A percentile compares a stretch with the other conserved stretches of the same genome.
phyloP scores from a whole-genome alignment of 1,140 invertebrate genomes.

The Lysiphlebus fabarum region DNA sequence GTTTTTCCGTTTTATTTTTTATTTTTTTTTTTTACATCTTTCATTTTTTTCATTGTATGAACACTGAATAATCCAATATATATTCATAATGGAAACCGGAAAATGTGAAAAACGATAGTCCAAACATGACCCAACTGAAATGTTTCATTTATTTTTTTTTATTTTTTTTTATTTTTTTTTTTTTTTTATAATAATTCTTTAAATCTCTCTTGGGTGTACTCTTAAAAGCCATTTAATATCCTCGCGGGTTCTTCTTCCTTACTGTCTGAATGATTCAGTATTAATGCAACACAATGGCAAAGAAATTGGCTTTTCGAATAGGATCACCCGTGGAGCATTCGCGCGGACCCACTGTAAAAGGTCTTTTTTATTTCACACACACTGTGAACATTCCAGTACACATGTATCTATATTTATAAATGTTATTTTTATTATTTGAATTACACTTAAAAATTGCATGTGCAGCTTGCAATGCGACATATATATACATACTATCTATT shows the following conservation, averaged over 20 bases:
- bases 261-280: constrained; percentile 45
- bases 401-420: no score
- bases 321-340: constrained; percentile 32
- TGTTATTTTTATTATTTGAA: no score
- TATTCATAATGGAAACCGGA: no score
- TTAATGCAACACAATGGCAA: constrained; percentile 45
- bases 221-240: constrained; percentile 48
- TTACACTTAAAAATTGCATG: no score
- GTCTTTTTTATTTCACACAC: constrained; percentile 18
- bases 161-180: no score
- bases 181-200: constrained; percentile 7
- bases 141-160: background rate
- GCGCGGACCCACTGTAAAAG: constrained; percentile 35
- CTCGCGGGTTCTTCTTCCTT: constrained; percentile 21
- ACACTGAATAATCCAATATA: no score
- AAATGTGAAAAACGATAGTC: background rate
- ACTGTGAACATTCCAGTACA: no score
- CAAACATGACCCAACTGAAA: background rate
- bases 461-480: no score
- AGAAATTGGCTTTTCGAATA: constrained; percentile 41
- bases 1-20: no score
- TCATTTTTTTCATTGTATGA: no score
- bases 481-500: no score
- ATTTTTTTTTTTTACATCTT: no score
- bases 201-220: constrained; percentile 4